These are phyloP conservation scores for Sceloporus tristichus DNA, from an alignment of 2,113 vertebrate genomes.

Conservation along the genomic window DNA sequence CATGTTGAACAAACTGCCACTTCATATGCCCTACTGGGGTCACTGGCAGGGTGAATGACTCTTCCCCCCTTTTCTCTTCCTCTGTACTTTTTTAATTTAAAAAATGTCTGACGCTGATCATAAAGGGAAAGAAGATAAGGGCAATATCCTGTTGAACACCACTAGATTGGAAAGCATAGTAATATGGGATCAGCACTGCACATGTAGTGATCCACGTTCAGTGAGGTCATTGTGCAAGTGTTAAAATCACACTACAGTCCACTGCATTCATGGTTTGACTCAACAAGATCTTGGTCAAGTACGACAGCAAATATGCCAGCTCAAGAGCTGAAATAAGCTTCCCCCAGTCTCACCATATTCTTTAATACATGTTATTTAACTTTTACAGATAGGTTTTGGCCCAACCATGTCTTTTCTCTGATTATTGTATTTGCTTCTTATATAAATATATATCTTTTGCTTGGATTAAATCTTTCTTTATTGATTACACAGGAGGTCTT, in stretches of 20 bases:
- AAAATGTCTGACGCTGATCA: background rate
- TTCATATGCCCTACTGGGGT: background rate
- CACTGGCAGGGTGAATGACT: background rate
- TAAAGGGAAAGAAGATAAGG: background rate
- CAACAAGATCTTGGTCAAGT: background rate
- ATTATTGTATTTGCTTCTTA: constrained; percentile 30
- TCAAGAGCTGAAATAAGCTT: background rate
- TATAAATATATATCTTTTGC: background rate
- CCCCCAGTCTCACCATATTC: background rate
- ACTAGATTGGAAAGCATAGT: too few relatives aligned
- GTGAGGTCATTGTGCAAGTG: too few relatives aligned
- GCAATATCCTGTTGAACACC: too few relatives aligned
- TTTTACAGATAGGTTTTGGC: constrained; percentile 1
- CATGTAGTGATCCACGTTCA: too few relatives aligned
- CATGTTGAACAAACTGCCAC: background rate
- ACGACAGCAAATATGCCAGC: background rate
- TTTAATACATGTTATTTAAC: constrained; percentile 7
- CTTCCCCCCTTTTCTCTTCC: too few relatives aligned
- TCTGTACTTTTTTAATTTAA: background rate
- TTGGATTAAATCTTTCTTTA: constrained; percentile 10
- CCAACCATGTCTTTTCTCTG: constrained; percentile 5
- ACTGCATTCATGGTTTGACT: too few relatives aligned
- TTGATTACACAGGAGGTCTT: constrained; percentile 86
- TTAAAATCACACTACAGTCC: too few relatives aligned
- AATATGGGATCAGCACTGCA: too few relatives aligned